Evolutionary conservation across 2,113 vertebrate genomes (phyloP).

Genomic region (Glaucomys volans): DNA sequence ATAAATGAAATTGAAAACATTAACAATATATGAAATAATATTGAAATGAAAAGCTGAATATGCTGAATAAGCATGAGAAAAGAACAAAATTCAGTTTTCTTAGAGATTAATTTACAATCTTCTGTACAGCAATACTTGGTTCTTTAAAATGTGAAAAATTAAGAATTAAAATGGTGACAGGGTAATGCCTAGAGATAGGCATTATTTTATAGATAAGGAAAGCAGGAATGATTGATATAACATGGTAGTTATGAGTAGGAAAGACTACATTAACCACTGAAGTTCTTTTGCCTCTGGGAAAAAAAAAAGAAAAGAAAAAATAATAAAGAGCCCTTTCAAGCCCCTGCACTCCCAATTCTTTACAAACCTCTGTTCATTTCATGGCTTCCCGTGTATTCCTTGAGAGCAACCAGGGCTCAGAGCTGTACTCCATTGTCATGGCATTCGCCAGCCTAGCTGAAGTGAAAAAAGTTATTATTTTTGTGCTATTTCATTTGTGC

Average conservation of each 20-base stretch:
- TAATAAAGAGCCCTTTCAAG: background rate
- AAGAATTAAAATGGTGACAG: background rate
- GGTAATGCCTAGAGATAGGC: background rate
- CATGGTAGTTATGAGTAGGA: background rate
- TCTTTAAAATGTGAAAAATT: background rate
- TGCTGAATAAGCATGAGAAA: background rate
- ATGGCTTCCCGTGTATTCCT: rapidly evolving
- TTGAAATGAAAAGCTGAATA: background rate
- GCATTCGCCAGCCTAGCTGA: background rate
- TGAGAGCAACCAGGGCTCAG: background rate
- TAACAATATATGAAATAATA: background rate
- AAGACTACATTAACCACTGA: background rate
- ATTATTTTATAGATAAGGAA: background rate
- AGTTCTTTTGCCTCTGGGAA: background rate
- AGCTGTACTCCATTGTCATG: too few species aligned
- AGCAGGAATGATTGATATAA: background rate
- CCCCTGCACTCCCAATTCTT: rapidly evolving
- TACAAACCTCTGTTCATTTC: background rate
- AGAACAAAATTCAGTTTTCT: background rate
- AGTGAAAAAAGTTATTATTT: background rate
- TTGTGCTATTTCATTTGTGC: background rate
- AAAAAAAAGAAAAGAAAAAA: too few species aligned
- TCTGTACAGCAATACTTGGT: background rate
- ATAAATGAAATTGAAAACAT: too few species aligned
- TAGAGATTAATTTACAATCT: background rate